These are phyloP conservation scores for Cerceris ruficornis DNA, from an alignment of 2,888 invertebrate species.

Conservation along the genomic window DNA sequence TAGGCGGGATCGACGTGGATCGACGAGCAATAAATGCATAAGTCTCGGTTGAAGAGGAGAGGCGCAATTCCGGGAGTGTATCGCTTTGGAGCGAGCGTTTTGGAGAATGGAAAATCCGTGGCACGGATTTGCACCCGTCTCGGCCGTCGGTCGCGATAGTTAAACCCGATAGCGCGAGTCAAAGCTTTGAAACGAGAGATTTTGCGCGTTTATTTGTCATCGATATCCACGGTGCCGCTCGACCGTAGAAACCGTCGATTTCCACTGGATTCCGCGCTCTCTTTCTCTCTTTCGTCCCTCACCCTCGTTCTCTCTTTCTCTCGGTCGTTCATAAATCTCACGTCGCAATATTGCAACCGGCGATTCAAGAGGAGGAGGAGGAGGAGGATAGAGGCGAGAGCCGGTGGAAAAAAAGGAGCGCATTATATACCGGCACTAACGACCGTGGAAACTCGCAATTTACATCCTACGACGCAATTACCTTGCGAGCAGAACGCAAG, in stretches of 20 bases:
- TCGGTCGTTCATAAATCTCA: slow-evolving; percentile 52
- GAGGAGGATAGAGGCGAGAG: slow-evolving; percentile 13
- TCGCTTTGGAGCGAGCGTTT: slow-evolving; percentile 33
- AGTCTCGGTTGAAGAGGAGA: slow-evolving; percentile 1
- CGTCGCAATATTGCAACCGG: slow-evolving; percentile 50
- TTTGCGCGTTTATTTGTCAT: slow-evolving; percentile 66
- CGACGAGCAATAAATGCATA: slow-evolving; percentile 20
- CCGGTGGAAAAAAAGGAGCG: slow-evolving; percentile 4
- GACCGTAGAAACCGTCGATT: slow-evolving; percentile 37
- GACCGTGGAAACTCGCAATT: slow-evolving; percentile 27
- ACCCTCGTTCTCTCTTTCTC: no score
- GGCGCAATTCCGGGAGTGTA: slow-evolving; percentile 34
- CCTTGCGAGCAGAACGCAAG: background rate
- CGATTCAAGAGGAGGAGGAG: background rate
- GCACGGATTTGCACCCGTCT: slow-evolving; percentile 33
- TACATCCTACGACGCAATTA: slow-evolving; percentile 33
- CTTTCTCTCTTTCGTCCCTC: background rate
- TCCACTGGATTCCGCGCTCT: slow-evolving; percentile 36
- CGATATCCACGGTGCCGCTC: slow-evolving; percentile 57
- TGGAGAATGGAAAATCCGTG: slow-evolving; percentile 44
- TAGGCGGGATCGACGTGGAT: background rate
- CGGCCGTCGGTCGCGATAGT: slow-evolving; percentile 39
- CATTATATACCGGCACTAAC: slow-evolving; percentile 17
- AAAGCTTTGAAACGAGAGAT: slow-evolving; percentile 66
- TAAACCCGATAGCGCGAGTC: slow-evolving; percentile 56